These are phyloP conservation scores for Gymnoscelis rufifasciata DNA, from an alignment of 2,888 invertebrate genomes.

Conservation along the genomic window DNA sequence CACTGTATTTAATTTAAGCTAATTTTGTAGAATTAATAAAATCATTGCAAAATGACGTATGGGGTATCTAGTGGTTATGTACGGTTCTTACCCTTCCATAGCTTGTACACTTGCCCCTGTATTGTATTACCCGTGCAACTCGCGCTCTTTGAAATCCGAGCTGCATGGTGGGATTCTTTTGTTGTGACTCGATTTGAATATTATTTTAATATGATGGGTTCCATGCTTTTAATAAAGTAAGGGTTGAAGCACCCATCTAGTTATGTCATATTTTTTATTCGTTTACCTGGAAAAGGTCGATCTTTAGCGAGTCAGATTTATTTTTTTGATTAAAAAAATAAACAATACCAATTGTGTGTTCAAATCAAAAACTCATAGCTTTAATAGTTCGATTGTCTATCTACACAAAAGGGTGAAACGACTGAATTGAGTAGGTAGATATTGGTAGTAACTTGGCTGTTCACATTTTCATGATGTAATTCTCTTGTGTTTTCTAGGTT, in stretches of 20 bases:
- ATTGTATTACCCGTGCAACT: slow-evolving; percentile 68
- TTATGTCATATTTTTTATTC: slow-evolving; percentile 25
- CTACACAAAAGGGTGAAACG: neutral
- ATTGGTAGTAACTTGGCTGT: too few relatives aligned
- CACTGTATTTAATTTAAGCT: too few relatives aligned
- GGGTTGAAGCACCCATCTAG: slow-evolving; percentile 22
- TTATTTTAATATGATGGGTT: slow-evolving; percentile 64
- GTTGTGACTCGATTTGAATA: slow-evolving; percentile 71
- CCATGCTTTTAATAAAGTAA: slow-evolving; percentile 51
- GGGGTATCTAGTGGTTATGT: slow-evolving; percentile 6
- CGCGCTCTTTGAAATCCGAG: slow-evolving; percentile 69
- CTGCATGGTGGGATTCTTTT: slow-evolving; percentile 66
- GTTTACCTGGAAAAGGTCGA: slow-evolving; percentile 18
- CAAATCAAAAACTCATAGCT: neutral
- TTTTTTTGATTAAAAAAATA: slow-evolving; percentile 16
- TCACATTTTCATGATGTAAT: neutral
- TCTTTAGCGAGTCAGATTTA: slow-evolving; percentile 15
- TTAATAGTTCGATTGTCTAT: neutral
- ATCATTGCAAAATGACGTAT: slow-evolving; percentile 11
- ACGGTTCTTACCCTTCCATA: slow-evolving; percentile 33
- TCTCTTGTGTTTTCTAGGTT: neutral
- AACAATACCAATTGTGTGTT: slow-evolving; percentile 8
- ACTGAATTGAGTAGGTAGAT: neutral
- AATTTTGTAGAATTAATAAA: neutral
- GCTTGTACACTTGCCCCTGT: slow-evolving; percentile 52